A percentile compares a stretch with the other conserved stretches of the same genome.
These are phyloP conservation scores for Alethe castanea DNA, from an alignment of 2,113 vertebrate genomes.

Conservation along the genomic window DNA sequence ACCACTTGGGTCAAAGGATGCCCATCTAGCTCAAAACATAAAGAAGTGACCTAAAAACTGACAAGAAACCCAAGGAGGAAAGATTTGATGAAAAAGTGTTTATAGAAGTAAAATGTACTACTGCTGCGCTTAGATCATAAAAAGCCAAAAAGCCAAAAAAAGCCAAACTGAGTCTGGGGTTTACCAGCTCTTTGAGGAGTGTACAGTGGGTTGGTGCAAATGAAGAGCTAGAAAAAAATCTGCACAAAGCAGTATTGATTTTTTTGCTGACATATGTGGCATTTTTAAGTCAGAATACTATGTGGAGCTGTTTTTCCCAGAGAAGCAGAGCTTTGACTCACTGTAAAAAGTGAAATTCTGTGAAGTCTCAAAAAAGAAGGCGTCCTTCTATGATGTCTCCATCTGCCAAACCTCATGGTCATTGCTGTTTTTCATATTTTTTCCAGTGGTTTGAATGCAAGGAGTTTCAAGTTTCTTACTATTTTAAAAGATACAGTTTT, in stretches of 20 bases:
- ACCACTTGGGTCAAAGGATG: not conserved
- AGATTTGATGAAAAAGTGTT: not conserved
- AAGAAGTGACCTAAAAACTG: not conserved
- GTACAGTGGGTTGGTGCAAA: not conserved
- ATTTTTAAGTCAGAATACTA: slow-evolving; percentile 22
- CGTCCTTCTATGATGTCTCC: not conserved
- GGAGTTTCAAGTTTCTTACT: not conserved
- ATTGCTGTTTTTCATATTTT: not conserved
- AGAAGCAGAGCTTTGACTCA: not conserved
- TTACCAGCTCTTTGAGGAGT: not conserved
- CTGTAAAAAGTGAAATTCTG: not conserved
- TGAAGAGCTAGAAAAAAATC: not conserved
- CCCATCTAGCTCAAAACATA: not conserved
- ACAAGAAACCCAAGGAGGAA: not conserved
- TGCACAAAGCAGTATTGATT: slow-evolving; percentile 6
- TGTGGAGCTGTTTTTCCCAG: not conserved
- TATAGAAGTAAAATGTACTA: not conserved
- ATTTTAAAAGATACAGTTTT: not conserved
- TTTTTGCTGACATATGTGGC: not conserved
- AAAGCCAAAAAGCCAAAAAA: too few relatives aligned
- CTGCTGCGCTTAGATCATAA: not conserved
- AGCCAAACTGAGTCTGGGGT: not conserved
- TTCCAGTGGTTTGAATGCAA: not conserved
- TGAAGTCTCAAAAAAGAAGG: not conserved
- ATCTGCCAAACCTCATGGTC: not conserved